These are phyloP conservation scores for Lasioglossum calceatum DNA, from an alignment of 2,888 invertebrate species.

Conservation along the genomic window DNA sequence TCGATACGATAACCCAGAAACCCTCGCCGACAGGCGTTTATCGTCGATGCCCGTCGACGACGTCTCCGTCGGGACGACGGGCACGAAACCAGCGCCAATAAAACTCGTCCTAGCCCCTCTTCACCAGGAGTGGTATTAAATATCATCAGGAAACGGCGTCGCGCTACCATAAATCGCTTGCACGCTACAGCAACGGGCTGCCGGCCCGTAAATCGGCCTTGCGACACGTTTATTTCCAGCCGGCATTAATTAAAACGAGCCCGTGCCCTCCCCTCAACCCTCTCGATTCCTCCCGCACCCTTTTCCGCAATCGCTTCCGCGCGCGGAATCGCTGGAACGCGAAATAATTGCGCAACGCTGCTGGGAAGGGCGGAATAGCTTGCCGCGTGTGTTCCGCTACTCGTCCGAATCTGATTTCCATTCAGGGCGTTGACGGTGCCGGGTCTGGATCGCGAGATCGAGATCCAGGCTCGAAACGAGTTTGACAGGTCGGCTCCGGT, in stretches of 20 bases:
- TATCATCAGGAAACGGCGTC: constrained; percentile 69
- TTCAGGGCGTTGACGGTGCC: constrained; percentile 66
- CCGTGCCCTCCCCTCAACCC: constrained; percentile 41
- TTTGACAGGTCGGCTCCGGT: constrained; percentile 75
- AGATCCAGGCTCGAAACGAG: constrained; percentile 73
- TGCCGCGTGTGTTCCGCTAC: not conserved
- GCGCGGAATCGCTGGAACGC: constrained; percentile 17
- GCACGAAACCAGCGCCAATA: constrained; percentile 1
- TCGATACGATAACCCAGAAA: constrained; percentile 8
- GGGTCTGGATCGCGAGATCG: constrained; percentile 9
- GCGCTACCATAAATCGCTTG: constrained; percentile 67
- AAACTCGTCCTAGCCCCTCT: constrained; percentile 23
- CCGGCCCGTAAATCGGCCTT: constrained; percentile 73
- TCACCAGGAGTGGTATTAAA: constrained; percentile 62
- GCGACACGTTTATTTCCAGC: constrained; percentile 71
- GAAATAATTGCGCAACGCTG: constrained; percentile 68
- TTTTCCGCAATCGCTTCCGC: not conserved
- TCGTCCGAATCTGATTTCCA: constrained; percentile 69
- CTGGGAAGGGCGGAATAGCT: constrained; percentile 20
- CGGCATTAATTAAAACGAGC: constrained; percentile 74
- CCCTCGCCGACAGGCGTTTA: not conserved
- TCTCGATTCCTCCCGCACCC: not conserved
- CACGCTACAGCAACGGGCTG: constrained; percentile 51
- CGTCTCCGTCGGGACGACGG: not conserved
- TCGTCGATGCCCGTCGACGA: constrained; percentile 1